Conservation (phyloP, 2,113 vertebrate genomes). For the Manacus vitellinus region DNA sequence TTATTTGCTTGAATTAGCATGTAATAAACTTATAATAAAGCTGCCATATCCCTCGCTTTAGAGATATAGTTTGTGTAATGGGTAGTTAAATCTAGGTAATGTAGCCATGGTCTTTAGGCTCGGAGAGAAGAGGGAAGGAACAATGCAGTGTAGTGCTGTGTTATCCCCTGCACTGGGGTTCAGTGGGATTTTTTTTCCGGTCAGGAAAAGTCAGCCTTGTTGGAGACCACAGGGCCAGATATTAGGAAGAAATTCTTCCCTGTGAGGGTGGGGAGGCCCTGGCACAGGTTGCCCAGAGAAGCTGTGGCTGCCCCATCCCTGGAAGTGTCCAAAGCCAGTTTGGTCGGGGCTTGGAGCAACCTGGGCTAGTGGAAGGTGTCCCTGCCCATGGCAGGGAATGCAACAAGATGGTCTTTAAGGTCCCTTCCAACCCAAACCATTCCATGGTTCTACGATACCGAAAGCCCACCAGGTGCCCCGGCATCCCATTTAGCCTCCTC, state of each 20-base stretch:
- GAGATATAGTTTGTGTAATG: constrained; percentile 52
- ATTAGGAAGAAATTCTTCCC: neutral
- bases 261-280: neutral
- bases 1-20: constrained; percentile 88
- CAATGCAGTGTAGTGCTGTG: accelerated
- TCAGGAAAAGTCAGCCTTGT: neutral
- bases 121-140: neutral
- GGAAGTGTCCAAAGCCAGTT: neutral
- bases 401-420: neutral
- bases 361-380: neutral
- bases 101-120: neutral
- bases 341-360: neutral
- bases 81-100: constrained; percentile 57
- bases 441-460: neutral
- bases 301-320: neutral
- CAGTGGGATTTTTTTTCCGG: neutral
- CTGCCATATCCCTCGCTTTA: constrained; percentile 67
- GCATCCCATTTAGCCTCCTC: neutral
- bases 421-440: neutral
- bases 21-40: constrained; percentile 83
- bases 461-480: neutral
- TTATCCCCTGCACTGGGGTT: no score
- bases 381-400: neutral
- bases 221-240: neutral
- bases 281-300: neutral